Percentiles rank a stretch among this genome's conserved stretches.
phyloP scores from a whole-genome alignment of 1,140 invertebrate species.

The Pogonognathellus flavescens region DNA sequence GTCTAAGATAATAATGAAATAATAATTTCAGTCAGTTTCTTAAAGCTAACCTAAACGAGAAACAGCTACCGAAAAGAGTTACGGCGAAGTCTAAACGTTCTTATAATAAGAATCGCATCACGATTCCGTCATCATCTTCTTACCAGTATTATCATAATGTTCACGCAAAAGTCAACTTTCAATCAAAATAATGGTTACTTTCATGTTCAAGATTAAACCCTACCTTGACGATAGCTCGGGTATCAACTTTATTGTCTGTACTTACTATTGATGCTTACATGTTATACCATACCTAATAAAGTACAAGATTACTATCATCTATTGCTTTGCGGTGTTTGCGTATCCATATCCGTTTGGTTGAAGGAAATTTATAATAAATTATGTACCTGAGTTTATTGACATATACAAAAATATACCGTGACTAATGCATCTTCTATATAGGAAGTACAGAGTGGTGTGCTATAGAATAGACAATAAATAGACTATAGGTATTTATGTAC shows the following conservation, averaged over 20 bases:
- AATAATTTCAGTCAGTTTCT: no score
- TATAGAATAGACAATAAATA: no score
- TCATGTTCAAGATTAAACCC: background rate
- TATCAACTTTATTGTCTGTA: background rate
- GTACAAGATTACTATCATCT: no score
- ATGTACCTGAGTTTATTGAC: background rate
- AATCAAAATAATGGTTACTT: background rate
- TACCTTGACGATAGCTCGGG: background rate
- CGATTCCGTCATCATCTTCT: background rate
- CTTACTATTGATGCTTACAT: background rate
- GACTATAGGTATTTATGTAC: no score
- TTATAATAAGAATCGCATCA: background rate
- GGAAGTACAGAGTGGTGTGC: no score
- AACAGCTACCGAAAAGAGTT: slow-evolving; percentile 8
- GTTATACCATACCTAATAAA: background rate
- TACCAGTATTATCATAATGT: background rate
- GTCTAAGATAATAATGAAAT: no score
- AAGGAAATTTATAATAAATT: background rate
- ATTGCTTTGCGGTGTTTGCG: no score
- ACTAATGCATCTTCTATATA: no score
- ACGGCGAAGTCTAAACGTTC: background rate
- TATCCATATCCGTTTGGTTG: no score
- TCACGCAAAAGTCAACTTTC: background rate
- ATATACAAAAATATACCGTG: no score
- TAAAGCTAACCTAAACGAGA: background rate